A percentile compares a stretch with the other conserved stretches of the same genome.
Evolutionary conservation across 2,113 vertebrate species (phyloP).

Genomic region (Mirounga angustirostris): DNA sequence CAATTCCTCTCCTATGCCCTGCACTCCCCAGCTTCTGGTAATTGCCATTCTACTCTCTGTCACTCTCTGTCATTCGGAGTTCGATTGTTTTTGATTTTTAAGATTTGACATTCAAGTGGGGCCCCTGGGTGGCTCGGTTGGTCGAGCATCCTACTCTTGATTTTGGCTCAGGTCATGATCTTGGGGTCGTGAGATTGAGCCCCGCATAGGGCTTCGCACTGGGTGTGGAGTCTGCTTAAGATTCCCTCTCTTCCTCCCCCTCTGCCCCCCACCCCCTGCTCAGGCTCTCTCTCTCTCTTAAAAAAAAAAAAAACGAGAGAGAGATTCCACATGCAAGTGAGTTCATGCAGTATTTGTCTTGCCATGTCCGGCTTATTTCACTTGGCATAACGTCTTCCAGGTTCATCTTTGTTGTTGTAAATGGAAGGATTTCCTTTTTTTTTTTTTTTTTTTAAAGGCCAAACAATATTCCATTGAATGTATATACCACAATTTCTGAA

Average conservation of each 20-base stretch:
- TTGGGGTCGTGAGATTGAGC: neutral
- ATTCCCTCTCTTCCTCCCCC: neutral
- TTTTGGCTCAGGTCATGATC: neutral
- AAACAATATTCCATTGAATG: neutral
- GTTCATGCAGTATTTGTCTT: neutral
- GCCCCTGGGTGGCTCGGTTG: neutral
- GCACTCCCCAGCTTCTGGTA: neutral
- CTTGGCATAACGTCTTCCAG: neutral
- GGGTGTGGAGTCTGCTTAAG: neutral
- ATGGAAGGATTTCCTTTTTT: neutral
- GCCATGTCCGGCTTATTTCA: neutral
- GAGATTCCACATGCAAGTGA: neutral
- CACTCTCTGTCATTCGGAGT: neutral
- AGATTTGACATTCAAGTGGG: neutral
- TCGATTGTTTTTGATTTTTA: neutral
- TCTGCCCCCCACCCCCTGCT: neutral
- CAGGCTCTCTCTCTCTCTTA: neutral
- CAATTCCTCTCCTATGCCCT: neutral
- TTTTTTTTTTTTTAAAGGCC: neutral
- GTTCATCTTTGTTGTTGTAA: neutral
- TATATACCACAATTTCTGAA: neutral
- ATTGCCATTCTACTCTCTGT: neutral
- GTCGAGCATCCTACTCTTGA: neutral
- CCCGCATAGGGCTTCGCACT: neutral
- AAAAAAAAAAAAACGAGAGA: no score